Evolutionary conservation across 92 coral and sea anemone species (phyloP).

Genomic region (Parazoanthus swiftii): DNA sequence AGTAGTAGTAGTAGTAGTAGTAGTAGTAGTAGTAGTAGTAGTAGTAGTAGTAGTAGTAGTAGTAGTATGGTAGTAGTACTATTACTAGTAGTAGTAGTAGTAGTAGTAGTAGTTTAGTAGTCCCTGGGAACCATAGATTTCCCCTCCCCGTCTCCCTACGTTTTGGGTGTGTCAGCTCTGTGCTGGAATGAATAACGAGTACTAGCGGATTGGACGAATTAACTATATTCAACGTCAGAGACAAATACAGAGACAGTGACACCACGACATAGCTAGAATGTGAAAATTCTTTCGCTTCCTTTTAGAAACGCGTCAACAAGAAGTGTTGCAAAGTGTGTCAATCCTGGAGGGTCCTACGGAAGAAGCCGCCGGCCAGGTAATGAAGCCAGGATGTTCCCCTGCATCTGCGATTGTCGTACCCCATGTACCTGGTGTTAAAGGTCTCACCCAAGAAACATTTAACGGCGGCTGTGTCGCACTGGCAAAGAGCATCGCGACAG

Average conservation of each 20-base stretch:
- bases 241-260: neutral
- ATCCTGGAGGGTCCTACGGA: slow-evolving; percentile 6
- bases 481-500: slow-evolving; percentile 22
- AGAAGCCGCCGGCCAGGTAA: neutral
- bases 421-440: slow-evolving; percentile 6
- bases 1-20: too few relatives aligned
- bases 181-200: too few relatives aligned
- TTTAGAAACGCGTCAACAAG: neutral
- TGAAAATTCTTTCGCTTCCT: neutral
- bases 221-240: neutral
- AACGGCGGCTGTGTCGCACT: slow-evolving; percentile 30
- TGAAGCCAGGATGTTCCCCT: neutral
- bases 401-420: slow-evolving; percentile 19
- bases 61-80: too few relatives aligned
- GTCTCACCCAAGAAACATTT: slow-evolving; percentile 22
- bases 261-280: neutral
- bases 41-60: too few relatives aligned
- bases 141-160: too few relatives aligned
- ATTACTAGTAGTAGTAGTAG: too few relatives aligned
- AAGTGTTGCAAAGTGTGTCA: neutral
- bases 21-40: too few relatives aligned
- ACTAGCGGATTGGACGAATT: neutral
- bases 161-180: too few relatives aligned
- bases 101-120: too few relatives aligned
- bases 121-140: too few relatives aligned